Percentiles rank a stretch among this genome's conserved stretches.
Conservation (phyloP, 2,888 invertebrate species). For the Tachina lurida region DNA sequence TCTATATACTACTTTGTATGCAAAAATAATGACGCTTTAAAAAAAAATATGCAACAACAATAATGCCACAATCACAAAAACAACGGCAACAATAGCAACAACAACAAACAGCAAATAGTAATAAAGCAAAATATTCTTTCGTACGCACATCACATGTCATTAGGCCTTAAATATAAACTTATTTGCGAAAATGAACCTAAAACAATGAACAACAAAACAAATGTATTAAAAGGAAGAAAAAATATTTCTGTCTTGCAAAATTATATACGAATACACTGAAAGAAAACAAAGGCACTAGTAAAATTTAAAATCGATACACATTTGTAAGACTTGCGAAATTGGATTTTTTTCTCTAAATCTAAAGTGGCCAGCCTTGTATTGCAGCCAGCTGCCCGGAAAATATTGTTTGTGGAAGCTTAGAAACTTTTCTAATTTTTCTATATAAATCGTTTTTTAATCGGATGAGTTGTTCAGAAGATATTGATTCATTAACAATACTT, state of each 20-base stretch:
- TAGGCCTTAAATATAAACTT: slow-evolving; percentile 64
- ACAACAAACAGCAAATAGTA: background rate
- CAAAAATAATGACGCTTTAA: slow-evolving; percentile 31
- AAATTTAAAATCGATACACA: too few relatives aligned
- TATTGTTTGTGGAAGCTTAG: too few relatives aligned
- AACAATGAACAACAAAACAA: slow-evolving; percentile 8
- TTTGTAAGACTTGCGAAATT: too few relatives aligned
- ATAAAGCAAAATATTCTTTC: slow-evolving; percentile 46
- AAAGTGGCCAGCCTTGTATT: too few relatives aligned
- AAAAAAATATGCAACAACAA: slow-evolving; percentile 16
- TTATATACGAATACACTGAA: background rate
- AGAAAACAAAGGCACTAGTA: background rate
- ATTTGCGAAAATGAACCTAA: slow-evolving; percentile 44
- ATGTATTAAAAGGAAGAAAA: background rate
- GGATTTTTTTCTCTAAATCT: too few relatives aligned
- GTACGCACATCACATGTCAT: slow-evolving; percentile 65
- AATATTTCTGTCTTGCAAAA: background rate
- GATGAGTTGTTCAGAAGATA: too few relatives aligned
- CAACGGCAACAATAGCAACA: background rate
- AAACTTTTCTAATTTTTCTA: too few relatives aligned
- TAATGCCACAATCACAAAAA: too few relatives aligned
- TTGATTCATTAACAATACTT: too few relatives aligned
- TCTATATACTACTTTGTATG: slow-evolving; percentile 36
- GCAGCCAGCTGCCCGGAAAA: too few relatives aligned
- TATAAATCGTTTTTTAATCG: too few relatives aligned